Evolutionary conservation across 2,797 vertebrate genomes (phyloP).

Genomic region (Sebastes elongatus): DNA sequence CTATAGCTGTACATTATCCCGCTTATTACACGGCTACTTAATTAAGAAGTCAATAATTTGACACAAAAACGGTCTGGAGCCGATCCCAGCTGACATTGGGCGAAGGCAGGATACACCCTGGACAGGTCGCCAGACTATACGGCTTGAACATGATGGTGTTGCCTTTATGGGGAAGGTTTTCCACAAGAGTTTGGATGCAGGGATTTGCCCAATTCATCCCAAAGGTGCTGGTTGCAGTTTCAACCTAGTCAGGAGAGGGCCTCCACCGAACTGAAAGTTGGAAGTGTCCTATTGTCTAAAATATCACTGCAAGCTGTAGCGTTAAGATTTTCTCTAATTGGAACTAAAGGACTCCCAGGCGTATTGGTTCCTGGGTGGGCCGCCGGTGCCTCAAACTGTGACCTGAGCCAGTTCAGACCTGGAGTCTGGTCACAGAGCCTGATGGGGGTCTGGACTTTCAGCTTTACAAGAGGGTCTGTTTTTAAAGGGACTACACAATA

Average conservation of each 20-base stretch:
- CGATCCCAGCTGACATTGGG: too few relatives aligned
- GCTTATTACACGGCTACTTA: too few relatives aligned
- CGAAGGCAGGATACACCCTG: rapidly evolving
- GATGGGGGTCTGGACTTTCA: slow-evolving; percentile 30
- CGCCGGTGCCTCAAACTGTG: slow-evolving; percentile 24
- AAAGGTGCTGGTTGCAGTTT: background rate
- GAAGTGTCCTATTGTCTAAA: background rate
- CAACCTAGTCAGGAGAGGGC: background rate
- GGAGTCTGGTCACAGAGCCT: slow-evolving; percentile 21
- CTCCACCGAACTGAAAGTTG: background rate
- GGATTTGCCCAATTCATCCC: background rate
- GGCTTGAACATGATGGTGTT: background rate
- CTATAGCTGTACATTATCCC: too few relatives aligned
- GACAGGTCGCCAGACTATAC: too few relatives aligned
- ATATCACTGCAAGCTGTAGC: background rate
- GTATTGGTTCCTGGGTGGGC: slow-evolving; percentile 32
- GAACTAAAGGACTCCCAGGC: background rate
- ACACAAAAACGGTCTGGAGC: too few relatives aligned
- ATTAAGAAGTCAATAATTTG: too few relatives aligned
- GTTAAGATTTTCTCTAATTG: background rate
- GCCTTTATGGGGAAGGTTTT: background rate
- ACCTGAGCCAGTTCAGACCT: slow-evolving; percentile 32
- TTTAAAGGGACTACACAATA: slow-evolving; percentile 14
- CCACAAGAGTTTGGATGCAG: too few relatives aligned
- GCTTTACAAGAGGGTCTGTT: slow-evolving; percentile 47